These are phyloP conservation scores for Allophyes oxyacanthae DNA, from an alignment of 2,888 invertebrate species.

Conservation along the genomic window DNA sequence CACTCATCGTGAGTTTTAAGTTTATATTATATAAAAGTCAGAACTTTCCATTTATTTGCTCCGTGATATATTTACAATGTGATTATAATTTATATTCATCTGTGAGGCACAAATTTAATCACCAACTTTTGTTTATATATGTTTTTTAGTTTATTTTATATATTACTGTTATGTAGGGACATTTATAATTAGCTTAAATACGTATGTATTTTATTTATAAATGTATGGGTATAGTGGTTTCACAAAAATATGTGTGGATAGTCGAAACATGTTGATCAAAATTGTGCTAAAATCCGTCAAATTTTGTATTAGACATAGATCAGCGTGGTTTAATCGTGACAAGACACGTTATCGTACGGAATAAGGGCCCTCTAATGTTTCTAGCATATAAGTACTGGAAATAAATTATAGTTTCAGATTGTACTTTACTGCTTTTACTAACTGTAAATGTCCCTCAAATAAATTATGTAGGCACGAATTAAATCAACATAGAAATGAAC, in stretches of 20 bases:
- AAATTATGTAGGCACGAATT: constrained; percentile 33
- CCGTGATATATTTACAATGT: constrained; percentile 55
- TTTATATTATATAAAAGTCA: constrained; percentile 52
- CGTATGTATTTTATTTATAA: constrained; percentile 2
- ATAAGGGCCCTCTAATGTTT: constrained; percentile 3
- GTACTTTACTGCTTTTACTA: constrained; percentile 39
- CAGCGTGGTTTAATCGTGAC: not conserved
- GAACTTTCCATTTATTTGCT: constrained; percentile 45
- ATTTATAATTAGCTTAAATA: constrained; percentile 49
- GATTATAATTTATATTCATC: constrained; percentile 52
- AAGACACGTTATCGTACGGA: no score
- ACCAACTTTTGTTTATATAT: constrained; percentile 53
- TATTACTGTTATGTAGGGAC: constrained; percentile 47
- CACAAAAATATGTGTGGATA: constrained; percentile 45
- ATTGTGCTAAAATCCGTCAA: no score
- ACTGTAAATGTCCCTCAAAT: constrained; percentile 51
- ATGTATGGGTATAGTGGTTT: constrained; percentile 33
- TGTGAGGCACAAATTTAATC: constrained; percentile 67
- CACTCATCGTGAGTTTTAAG: constrained; percentile 45
- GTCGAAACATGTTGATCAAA: no score
- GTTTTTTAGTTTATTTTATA: constrained; percentile 30
- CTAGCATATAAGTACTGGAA: constrained; percentile 3
- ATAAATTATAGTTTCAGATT: constrained; percentile 34
- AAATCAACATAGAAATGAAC: constrained; percentile 45
- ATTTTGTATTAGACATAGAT: no score